These are phyloP conservation scores for Fregata magnificens DNA, from an alignment of 2,113 vertebrate species.

Conservation along the genomic window DNA sequence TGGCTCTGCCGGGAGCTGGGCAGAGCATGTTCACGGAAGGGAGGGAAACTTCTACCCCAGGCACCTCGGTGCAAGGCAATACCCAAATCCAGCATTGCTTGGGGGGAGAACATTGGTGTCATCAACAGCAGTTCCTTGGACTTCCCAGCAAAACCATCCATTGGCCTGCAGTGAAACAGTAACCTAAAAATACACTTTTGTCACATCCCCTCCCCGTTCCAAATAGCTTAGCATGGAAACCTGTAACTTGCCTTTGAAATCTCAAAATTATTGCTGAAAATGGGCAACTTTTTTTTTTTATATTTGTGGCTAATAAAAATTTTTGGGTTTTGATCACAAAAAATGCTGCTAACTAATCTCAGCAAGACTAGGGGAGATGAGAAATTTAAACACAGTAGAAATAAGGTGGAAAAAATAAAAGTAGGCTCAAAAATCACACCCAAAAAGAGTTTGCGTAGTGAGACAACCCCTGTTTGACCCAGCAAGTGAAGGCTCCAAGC, in stretches of 20 bases:
- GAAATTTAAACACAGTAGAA: neutral
- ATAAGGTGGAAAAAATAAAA: neutral
- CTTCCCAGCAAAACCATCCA: neutral
- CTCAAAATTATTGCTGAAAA: neutral
- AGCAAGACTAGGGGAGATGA: neutral
- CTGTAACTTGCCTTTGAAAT: neutral
- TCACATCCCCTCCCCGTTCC: neutral
- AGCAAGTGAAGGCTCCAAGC: neutral
- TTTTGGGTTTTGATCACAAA: neutral
- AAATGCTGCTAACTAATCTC: neutral
- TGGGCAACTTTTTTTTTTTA: neutral
- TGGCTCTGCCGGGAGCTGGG: neutral
- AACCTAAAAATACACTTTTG: neutral
- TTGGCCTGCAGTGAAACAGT: neutral
- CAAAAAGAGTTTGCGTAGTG: neutral
- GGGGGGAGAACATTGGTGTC: neutral
- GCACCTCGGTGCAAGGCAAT: neutral
- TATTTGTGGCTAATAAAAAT: neutral
- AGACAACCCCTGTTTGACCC: neutral
- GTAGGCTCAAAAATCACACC: neutral
- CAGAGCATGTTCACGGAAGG: neutral
- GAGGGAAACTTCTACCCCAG: neutral
- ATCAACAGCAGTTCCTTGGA: neutral
- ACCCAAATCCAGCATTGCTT: neutral
- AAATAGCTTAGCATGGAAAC: neutral